phyloP scores from a whole-genome alignment of 2,888 invertebrate species.

The Sphaeridia pumilis region DNA sequence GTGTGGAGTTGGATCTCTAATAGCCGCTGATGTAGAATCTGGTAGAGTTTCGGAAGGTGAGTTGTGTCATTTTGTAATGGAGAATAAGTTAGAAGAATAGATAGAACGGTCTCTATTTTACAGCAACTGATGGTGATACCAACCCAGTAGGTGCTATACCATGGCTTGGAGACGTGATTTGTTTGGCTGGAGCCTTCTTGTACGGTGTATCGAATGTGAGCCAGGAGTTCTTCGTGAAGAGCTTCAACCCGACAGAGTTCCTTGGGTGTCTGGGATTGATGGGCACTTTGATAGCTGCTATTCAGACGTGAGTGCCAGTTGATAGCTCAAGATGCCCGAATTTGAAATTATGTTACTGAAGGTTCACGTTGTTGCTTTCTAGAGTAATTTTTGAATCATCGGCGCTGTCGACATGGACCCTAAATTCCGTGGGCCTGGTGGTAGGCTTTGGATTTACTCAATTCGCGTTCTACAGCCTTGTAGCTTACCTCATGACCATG shows the following conservation, averaged over 20 bases:
- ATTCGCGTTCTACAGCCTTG: conserved; percentile 61
- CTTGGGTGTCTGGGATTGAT: conserved; percentile 69
- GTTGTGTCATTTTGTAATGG: background rate
- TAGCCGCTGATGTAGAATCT: conserved; percentile 64
- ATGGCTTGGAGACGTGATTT: conserved; percentile 69
- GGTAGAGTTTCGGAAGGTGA: conserved; percentile 13
- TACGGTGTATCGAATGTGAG: conserved; percentile 66
- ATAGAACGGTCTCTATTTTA: background rate
- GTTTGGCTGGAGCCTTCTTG: conserved; percentile 61
- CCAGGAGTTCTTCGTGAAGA: conserved; percentile 71
- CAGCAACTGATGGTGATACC: background rate
- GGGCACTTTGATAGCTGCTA: conserved; percentile 61
- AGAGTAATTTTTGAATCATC: background rate
- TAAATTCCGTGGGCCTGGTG: conserved; percentile 50
- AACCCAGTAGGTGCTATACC: conserved; percentile 58
- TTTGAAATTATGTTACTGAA: background rate
- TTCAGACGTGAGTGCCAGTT: conserved; percentile 56
- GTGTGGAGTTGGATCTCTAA: conserved; percentile 68
- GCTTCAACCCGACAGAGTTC: conserved; percentile 54
- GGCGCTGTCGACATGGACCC: conserved; percentile 36
- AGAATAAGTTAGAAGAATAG: background rate
- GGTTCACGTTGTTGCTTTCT: too few species aligned
- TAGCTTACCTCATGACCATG: conserved; percentile 60
- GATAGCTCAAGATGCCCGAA: background rate
- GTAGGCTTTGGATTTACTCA: conserved; percentile 57